These are phyloP conservation scores for Mechanitis messenoides DNA, from an alignment of 2,888 invertebrate genomes.

Conservation along the genomic window DNA sequence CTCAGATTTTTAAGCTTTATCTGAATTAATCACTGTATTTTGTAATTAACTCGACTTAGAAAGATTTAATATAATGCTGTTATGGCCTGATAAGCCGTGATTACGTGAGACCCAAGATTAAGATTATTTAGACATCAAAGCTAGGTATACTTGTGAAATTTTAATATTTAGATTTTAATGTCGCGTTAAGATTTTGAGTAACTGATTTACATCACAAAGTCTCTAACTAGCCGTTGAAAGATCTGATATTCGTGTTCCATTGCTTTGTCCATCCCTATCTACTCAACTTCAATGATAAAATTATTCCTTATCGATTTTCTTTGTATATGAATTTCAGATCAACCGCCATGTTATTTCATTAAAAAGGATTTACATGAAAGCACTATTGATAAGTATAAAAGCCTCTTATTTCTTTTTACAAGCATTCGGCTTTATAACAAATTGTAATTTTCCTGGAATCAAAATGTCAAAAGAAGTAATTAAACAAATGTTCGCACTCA, in stretches of 20 bases:
- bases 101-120: not conserved
- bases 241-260: constrained; percentile 38
- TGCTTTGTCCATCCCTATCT: constrained; percentile 26
- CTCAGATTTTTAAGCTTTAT: no score
- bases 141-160: constrained; percentile 36
- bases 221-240: constrained; percentile 55
- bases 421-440: constrained; percentile 7
- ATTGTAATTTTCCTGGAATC: constrained; percentile 14
- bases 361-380: not conserved
- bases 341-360: constrained; percentile 20
- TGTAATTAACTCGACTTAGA: no score
- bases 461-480: constrained; percentile 36
- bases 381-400: not conserved
- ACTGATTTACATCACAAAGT: constrained; percentile 66
- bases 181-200: constrained; percentile 8
- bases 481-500: constrained; percentile 59
- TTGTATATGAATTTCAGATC: constrained; percentile 38
- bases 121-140: constrained; percentile 2
- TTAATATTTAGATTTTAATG: constrained; percentile 62
- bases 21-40: no score
- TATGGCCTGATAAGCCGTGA: not conserved
- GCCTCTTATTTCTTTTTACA: constrained; percentile 10
- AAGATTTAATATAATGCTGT: no score
- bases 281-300: constrained; percentile 28
- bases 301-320: constrained; percentile 33